Conservation (phyloP, 2,113 vertebrate genomes). For the Erpornis zantholeuca region DNA sequence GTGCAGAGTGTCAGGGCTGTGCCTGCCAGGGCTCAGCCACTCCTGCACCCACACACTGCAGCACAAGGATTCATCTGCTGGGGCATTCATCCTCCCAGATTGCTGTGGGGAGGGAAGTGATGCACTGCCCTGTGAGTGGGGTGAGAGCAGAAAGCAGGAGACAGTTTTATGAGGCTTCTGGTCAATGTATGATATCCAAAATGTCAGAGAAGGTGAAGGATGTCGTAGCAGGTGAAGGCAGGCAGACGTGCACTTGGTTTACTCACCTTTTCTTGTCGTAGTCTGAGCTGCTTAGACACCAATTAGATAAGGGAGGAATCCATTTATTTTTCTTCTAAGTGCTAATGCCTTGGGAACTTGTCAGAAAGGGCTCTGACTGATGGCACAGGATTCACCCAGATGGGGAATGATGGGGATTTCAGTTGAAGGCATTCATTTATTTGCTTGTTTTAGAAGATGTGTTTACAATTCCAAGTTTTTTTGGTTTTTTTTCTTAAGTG, state of each 20-base stretch:
- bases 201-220: neutral
- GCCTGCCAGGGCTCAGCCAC: accelerated
- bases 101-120: neutral
- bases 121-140: neutral
- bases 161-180: neutral
- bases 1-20: neutral
- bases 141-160: neutral
- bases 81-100: neutral
- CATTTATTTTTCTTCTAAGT: neutral
- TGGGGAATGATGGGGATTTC: neutral
- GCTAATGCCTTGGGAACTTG: neutral
- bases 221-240: neutral
- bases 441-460: neutral
- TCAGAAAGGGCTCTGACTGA: neutral
- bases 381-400: neutral
- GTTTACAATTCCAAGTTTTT: neutral
- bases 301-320: neutral
- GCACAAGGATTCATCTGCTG: neutral
- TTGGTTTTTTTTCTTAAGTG: too few relatives aligned
- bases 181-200: neutral
- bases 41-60: neutral
- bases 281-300: neutral
- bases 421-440: neutral
- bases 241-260: neutral
- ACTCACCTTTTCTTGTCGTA: neutral